Evolutionary conservation across 2,888 invertebrate species (phyloP), one percentile per base, ranked within the genome.

Genomic region (Notocelia uddmanniana): DNA sequence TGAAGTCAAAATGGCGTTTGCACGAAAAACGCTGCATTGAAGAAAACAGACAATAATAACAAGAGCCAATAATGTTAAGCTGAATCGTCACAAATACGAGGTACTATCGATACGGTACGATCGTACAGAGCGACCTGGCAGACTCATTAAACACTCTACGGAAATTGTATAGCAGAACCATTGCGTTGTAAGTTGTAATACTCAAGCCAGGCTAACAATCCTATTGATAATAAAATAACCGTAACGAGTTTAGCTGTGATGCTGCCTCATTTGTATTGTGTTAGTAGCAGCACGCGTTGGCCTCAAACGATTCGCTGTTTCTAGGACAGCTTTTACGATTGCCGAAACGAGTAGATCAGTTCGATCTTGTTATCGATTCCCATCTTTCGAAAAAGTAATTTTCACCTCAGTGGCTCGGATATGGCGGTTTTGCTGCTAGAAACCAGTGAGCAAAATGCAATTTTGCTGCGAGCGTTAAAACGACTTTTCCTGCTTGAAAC

Each of bases 191-290:
- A 81, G 85, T 74, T 58, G 75, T 73, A 73, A 72, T 84, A 85
- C 86, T 85, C 85, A 78, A 82, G 80, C 79, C 81, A 76, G 76
- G 81, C 85, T 84, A 88, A 90, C 90, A 89, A 90, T 89, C 81
- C 87, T 78, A 81, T 83, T 82, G 81, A 85, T 89, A 89, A 90
- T 88, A 86, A 85, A 85, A 90, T 88, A 86, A 85, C 85, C 89
- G 88, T 91, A 86, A 88, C 89, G 86, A 87, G 85, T 80, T 81
- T 83, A 81, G 75, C 81, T 81, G 76, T 83, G 83, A 83, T 88
- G 86, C 85, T 85, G 86, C 86, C 83, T 80, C 84, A 83, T 83
- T 84, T 83, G 85, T 83, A 88, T 90, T 90, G 88, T 90, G 83
- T 85, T 73, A 77, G 76, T 74, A 80, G 79, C 78, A 81, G 80